Base-by-base conservation (phyloP, 2,113 vertebrate genomes). In the Reinhardtius hippoglossoides region DNA sequence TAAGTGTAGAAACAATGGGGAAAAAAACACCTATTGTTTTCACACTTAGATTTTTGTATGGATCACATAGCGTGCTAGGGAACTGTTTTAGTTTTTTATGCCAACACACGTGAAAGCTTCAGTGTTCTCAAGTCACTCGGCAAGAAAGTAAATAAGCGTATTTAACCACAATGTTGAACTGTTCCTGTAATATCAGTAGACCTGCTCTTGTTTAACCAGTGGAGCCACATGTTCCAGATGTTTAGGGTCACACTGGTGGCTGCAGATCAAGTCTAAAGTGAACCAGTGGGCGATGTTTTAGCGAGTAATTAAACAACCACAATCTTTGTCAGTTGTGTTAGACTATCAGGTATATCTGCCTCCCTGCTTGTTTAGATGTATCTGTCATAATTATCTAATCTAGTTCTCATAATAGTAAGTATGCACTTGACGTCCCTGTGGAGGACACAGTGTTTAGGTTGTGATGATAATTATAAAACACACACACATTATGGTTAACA, bases 261-360 rank as follows among this genome's bases (percentile, higher is more conserved):
- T 74, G 16, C 65, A 48, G 61, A 71, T 74, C 35, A 61, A 46
- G 67, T 81, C 44, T 44, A 70, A 77, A 55, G 57, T 74, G 71
- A 76, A 78, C 71, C 61, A 50, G 54, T 67, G 52, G 63, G 70
- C 9, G 1, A 63, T 20, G 60, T 79, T 82, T 74, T 81, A 73
- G 71, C 10, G 40, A 80, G 69, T 54, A 35, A 72, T 60, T 70
- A 52, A 35, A 52, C 42, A 31, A 52, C 24, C 16, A 48, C 70
- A 56, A 67, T 80, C 54, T 72, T 76, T 82, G 82, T 83, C 83
- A 83, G 64, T 85, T 90, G 89, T 88, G 83, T 82, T 84, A 73
- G 87, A 85, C 75, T 83, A 82, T 88, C 81, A 87, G 85, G 85
- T 78, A 69, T 79, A 40, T 75, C 71, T 63, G 73, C 77, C 50